Base-by-base conservation (phyloP, 2,113 vertebrate genomes). In the Bos indicus region DNA sequence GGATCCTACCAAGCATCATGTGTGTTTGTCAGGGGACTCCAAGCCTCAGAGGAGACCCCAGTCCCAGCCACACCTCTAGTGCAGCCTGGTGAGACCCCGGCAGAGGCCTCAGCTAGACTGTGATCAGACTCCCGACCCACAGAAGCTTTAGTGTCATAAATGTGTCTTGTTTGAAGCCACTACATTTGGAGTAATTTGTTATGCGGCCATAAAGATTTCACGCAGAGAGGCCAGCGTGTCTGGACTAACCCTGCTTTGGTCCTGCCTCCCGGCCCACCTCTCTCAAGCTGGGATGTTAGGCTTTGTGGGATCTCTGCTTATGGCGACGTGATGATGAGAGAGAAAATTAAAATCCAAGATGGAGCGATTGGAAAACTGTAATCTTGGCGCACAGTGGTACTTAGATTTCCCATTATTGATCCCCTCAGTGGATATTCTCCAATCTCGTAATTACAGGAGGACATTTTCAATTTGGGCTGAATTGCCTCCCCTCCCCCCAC, bases 271-370 rank as follows among this genome's bases (percentile, higher is more conserved):
- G 0, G 6, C 83, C 40, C 8, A 8, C 59, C 40, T 82, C 28
- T 46, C 71, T 74, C 23, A 17, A 52, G 90, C 71, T 62, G 60
- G 74, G 88, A 40, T 46, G 59, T 17, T 7, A 46, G 57, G 43
- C 67, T 28, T 30, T 28, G 16, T 25, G 51, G 25, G 19, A 52
- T 82, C 57, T 1, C 43, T 0, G 2, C 90, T 74, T 1, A 2
- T n/a, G 87, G 85, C 1, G 4, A 86, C 2, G 26, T 25, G 46
- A 77, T 91, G 56, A 60, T 30, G 88, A 97, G 84, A 97, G 85
- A 98, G 98, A 96, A 98, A 97, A 97, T 98, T 95, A 97, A 97
- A 98, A 96, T 36, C 94, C 85, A 64, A 96, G 94, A 92, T 84
- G 74, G 89, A 98, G 85, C 13, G 51, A 98, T 92, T 96, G 74